Evolutionary conservation across 2,797 vertebrate species (phyloP).

Genomic region (Mus minutoides): DNA sequence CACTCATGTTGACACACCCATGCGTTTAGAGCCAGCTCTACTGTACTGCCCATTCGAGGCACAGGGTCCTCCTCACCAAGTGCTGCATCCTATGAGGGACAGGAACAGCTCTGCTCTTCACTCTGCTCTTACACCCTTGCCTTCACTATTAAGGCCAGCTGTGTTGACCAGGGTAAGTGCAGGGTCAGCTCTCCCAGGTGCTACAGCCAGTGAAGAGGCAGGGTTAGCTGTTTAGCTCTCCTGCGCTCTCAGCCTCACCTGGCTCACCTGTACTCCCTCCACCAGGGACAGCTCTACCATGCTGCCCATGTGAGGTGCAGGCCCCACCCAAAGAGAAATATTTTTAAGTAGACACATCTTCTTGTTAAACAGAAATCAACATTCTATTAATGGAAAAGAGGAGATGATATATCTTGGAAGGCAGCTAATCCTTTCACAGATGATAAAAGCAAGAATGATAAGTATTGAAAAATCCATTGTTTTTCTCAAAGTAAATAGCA

Average conservation of each 20-base stretch:
- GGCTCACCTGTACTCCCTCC: not conserved
- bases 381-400: slow-evolving; percentile 1
- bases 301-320: not conserved
- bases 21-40: not conserved
- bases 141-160: not conserved
- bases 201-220: not conserved
- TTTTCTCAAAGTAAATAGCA: not conserved
- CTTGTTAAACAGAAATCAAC: not conserved
- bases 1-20: not conserved
- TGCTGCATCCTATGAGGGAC: not conserved
- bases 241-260: not conserved
- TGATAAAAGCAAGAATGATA: not conserved
- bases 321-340: not conserved
- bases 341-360: not conserved
- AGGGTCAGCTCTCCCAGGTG: not conserved
- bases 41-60: not conserved
- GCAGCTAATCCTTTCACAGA: not conserved
- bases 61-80: not conserved
- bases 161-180: not conserved
- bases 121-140: not conserved
- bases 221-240: not conserved
- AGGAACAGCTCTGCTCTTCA: not conserved
- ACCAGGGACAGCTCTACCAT: no score
- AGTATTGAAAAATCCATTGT: not conserved
- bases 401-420: not conserved